phyloP scores from a whole-genome alignment of 2,113 vertebrate species.

The Centropus bengalensis region DNA sequence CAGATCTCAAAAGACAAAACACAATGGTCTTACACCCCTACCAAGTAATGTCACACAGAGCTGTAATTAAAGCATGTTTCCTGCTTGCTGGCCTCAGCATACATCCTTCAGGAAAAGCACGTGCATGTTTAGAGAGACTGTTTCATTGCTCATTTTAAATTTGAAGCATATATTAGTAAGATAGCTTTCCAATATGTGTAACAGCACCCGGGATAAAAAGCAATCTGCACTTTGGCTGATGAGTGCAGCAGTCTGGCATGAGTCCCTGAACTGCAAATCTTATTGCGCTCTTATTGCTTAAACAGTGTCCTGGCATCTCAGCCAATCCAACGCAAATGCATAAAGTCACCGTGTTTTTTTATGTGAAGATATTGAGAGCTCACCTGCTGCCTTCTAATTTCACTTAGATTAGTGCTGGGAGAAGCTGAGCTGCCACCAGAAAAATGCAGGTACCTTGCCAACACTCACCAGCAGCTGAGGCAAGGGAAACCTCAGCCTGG shows the following conservation, averaged over 20 bases:
- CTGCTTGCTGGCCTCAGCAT: neutral
- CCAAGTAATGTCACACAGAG: neutral
- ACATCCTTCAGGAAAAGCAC: neutral
- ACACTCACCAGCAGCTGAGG: neutral
- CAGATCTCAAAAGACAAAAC: neutral
- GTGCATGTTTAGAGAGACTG: neutral
- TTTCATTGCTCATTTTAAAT: neutral
- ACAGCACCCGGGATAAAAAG: neutral
- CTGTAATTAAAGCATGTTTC: neutral
- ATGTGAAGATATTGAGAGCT: neutral
- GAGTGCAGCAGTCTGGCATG: rapidly evolving
- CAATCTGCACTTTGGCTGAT: neutral
- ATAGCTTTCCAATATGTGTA: neutral
- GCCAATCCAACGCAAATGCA: neutral
- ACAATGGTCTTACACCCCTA: neutral
- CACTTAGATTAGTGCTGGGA: neutral
- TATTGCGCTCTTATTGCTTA: neutral
- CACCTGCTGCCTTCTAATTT: neutral
- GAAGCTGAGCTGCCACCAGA: neutral
- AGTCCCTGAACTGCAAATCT: neutral
- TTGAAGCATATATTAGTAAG: neutral
- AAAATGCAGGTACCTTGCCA: neutral
- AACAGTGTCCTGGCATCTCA: neutral
- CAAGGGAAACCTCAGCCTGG: neutral
- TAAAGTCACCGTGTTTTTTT: neutral